These are phyloP conservation scores for Chrysotoxum bicinctum DNA, from an alignment of 2,888 invertebrate species.

Conservation along the genomic window DNA sequence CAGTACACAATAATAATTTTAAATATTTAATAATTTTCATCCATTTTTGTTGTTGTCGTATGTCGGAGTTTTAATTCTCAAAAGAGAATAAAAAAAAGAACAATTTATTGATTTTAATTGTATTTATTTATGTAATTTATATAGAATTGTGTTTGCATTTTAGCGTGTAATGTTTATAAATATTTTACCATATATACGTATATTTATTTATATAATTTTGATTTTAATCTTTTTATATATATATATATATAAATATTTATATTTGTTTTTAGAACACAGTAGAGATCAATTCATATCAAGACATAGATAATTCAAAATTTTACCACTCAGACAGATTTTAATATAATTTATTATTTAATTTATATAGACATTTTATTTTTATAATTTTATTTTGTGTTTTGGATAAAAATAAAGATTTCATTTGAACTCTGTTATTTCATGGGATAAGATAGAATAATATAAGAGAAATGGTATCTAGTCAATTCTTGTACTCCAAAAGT, in stretches of 20 bases:
- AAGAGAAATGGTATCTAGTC: conserved; percentile 54
- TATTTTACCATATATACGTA: conserved; percentile 61
- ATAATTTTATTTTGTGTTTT: conserved; percentile 22
- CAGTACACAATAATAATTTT: conserved; percentile 53
- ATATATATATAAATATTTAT: conserved; percentile 59
- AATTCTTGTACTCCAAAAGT: conserved; percentile 67
- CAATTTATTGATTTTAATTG: conserved; percentile 12
- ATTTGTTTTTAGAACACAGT: conserved; percentile 77
- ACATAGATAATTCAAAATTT: conserved; percentile 60
- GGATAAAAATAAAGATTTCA: conserved; percentile 62
- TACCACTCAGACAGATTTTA: conserved; percentile 65
- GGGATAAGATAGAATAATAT: conserved; percentile 65
- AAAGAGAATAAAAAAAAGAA: conserved; percentile 61
- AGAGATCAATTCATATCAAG: conserved; percentile 77
- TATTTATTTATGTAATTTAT: conserved; percentile 44
- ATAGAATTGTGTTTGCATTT: conserved; percentile 61
- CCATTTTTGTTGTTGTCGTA: conserved; percentile 32
- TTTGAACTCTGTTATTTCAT: conserved; percentile 70
- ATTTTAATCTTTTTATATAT: conserved; percentile 52
- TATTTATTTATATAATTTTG: conserved; percentile 65
- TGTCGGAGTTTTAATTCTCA: conserved; percentile 67
- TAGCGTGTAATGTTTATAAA: conserved; percentile 59
- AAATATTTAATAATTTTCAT: conserved; percentile 50
- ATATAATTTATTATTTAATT: conserved; percentile 37
- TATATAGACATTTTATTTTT: conserved; percentile 48